Evolutionary conservation across 2,113 vertebrate genomes (phyloP).

Genomic region (Brachionichthys hirsutus): DNA sequence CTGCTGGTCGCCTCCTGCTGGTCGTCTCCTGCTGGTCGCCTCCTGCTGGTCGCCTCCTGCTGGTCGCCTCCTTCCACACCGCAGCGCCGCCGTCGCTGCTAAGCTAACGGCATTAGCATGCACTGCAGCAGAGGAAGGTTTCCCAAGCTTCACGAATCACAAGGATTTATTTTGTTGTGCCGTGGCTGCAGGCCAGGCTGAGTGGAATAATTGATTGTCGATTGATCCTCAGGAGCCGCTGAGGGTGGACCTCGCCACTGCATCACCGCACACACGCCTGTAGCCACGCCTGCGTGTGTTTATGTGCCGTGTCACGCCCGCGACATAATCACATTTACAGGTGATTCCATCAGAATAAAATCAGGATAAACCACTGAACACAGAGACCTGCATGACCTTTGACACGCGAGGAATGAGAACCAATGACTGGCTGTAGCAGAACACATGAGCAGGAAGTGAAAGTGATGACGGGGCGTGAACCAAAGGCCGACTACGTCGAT

Average conservation of each 20-base stretch:
- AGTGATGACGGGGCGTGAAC: conserved; percentile 34
- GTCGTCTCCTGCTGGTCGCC: too few species aligned
- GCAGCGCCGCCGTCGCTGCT: too few species aligned
- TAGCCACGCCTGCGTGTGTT: conserved; percentile 5
- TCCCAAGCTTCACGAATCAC: too few species aligned
- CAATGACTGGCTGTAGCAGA: conserved; percentile 24
- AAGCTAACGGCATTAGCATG: too few species aligned
- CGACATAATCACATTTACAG: not conserved
- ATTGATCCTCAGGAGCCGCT: conserved; percentile 67
- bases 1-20: too few species aligned
- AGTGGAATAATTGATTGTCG: conserved; percentile 72
- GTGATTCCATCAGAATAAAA: too few species aligned
- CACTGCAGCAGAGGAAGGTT: conserved; percentile 3
- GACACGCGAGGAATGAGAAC: conserved; percentile 7
- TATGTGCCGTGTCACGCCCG: conserved; percentile 6
- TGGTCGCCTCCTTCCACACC: too few species aligned
- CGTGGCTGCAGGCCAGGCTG: conserved; percentile 68
- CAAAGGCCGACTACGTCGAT: too few species aligned
- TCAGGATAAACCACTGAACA: conserved; percentile 8
- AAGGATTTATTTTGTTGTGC: conserved; percentile 56
- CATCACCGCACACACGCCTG: conserved; percentile 62
- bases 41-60: too few species aligned
- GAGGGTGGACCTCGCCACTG: conserved; percentile 57
- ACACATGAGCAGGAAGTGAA: conserved; percentile 57
- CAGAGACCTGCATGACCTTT: conserved; percentile 1